A percentile compares a stretch with the other conserved stretches of the same genome.
phyloP scores from a whole-genome alignment of 2,888 invertebrate genomes.

The Pedicia rivosa region DNA sequence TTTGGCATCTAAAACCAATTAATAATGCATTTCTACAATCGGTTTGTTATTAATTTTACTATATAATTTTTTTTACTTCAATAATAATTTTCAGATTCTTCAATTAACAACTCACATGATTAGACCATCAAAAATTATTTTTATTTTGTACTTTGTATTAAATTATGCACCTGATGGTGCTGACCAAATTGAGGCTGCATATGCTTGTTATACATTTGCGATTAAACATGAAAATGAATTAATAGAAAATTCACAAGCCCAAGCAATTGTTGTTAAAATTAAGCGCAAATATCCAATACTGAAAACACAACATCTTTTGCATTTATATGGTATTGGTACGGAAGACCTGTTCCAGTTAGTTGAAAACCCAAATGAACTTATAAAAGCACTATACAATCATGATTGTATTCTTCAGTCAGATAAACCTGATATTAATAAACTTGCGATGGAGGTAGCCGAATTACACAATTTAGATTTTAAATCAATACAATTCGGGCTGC shows the following conservation, averaged over 20 bases:
- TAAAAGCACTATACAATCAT: slow-evolving; percentile 24
- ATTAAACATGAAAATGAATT: slow-evolving; percentile 18
- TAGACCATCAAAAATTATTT: slow-evolving; percentile 21
- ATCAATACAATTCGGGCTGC: slow-evolving; percentile 22
- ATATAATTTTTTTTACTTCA: background rate
- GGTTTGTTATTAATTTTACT: slow-evolving; percentile 14
- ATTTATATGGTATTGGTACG: slow-evolving; percentile 24
- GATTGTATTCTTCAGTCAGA: slow-evolving; percentile 23
- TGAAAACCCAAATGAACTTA: slow-evolving; percentile 25
- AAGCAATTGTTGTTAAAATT: slow-evolving; percentile 22
- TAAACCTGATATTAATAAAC: slow-evolving; percentile 26
- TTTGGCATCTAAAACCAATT: slow-evolving; percentile 27
- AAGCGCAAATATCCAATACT: slow-evolving; percentile 28
- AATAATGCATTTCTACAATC: slow-evolving; percentile 31
- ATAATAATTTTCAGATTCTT: slow-evolving; percentile 17
- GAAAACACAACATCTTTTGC: slow-evolving; percentile 27
- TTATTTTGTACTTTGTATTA: slow-evolving; percentile 27
- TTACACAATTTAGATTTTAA: slow-evolving; percentile 22
- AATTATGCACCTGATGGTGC: slow-evolving; percentile 28
- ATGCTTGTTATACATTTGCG: slow-evolving; percentile 28
- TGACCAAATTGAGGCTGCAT: slow-evolving; percentile 29
- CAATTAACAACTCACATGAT: slow-evolving; percentile 23
- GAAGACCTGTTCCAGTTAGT: slow-evolving; percentile 25
- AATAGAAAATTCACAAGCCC: slow-evolving; percentile 14
- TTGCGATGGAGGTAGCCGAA: slow-evolving; percentile 24